A percentile compares a stretch with the other conserved stretches of the same genome.
Conservation (phyloP, 2,797 vertebrate species). For the Tangara arthus region DNA sequence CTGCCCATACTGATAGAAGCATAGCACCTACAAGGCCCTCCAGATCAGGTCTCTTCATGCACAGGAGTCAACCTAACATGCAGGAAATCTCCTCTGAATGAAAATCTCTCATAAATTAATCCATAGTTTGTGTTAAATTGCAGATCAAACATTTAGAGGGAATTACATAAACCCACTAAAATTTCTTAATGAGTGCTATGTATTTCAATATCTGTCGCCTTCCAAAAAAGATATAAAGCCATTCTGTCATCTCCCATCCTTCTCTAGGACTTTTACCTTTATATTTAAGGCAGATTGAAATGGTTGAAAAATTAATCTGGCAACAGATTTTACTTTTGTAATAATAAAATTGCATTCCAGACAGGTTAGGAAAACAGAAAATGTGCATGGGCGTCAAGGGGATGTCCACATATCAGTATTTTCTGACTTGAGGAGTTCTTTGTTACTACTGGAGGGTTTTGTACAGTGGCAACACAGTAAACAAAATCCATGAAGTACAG, state of each 20-base stretch:
- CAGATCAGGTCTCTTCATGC: fast-evolving
- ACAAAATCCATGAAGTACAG: neutral
- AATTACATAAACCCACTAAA: neutral
- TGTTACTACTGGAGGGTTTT: neutral
- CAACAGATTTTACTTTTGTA: neutral
- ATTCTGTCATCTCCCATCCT: neutral
- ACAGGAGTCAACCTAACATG: neutral
- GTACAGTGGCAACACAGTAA: neutral
- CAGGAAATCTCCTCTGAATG: neutral
- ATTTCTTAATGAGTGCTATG: neutral
- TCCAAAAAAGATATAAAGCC: neutral
- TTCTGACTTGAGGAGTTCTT: neutral
- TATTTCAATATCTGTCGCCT: neutral
- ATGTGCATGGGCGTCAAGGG: fast-evolving
- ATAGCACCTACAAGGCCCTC: neutral
- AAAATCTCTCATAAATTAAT: neutral
- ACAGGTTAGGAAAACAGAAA: neutral
- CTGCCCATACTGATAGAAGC: neutral
- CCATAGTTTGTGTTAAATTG: neutral
- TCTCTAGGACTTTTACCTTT: neutral
- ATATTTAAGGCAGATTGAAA: neutral
- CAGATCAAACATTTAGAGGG: neutral
- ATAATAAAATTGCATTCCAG: neutral
- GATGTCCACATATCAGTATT: neutral
- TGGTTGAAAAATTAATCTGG: neutral